phyloP scores from a whole-genome alignment of 2,113 vertebrate genomes.

The Pygoscelis adeliae region DNA sequence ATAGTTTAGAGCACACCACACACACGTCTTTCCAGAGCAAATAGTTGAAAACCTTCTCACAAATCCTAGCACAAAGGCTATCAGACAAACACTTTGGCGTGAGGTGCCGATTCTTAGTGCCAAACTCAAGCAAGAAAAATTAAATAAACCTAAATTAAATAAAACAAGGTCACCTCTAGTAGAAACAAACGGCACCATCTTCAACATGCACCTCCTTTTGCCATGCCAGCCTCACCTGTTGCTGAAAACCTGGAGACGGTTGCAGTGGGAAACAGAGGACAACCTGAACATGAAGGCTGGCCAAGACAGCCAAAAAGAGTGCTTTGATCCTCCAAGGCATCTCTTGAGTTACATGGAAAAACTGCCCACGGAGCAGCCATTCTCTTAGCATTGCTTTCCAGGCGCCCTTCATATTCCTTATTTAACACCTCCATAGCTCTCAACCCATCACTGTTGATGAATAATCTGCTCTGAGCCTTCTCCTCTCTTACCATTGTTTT shows the following conservation, averaged over 20 bases:
- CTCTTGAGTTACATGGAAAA: neutral
- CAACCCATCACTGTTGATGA: neutral
- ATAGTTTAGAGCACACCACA: neutral
- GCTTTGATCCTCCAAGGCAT: neutral
- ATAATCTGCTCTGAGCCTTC: neutral
- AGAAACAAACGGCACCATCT: neutral
- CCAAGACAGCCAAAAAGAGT: neutral
- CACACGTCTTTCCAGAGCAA: neutral
- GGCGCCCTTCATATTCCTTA: neutral
- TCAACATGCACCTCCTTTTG: neutral
- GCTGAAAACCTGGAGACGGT: neutral
- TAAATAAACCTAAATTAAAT: neutral
- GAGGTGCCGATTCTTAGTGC: neutral
- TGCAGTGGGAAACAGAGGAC: neutral
- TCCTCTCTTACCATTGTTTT: neutral
- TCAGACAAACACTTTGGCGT: neutral
- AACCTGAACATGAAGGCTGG: neutral
- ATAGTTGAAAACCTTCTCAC: neutral
- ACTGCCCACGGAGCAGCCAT: neutral
- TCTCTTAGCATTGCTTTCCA: neutral
- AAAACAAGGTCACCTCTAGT: neutral
- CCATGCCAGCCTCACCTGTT: rapidly evolving
- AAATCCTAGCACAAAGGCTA: neutral
- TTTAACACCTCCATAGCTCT: neutral
- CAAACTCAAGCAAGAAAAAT: neutral